A percentile compares a stretch with the other conserved stretches of the same genome.
Conservation (phyloP, 2,888 invertebrate genomes). For the Rhogogaster chlorosoma region DNA sequence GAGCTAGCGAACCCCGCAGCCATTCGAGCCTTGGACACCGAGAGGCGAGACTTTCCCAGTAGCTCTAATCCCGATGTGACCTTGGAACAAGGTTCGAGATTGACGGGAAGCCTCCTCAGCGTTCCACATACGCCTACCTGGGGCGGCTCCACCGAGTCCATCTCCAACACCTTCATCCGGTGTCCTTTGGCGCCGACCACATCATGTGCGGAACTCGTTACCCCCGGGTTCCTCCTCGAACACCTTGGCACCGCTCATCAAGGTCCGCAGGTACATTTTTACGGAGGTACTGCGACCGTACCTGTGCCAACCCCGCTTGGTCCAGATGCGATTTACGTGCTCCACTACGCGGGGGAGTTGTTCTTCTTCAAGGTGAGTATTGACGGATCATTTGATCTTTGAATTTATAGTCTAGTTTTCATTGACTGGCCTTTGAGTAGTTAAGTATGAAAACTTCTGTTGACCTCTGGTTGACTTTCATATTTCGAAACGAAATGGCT, state of each 20-base stretch:
- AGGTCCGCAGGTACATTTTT: slow-evolving; percentile 69
- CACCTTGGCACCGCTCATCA: slow-evolving; percentile 67
- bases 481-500: too few relatives aligned
- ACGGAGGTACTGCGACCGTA: slow-evolving; percentile 64
- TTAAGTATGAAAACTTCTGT: neutral
- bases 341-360: slow-evolving; percentile 67
- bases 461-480: too few relatives aligned
- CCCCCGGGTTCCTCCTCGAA: slow-evolving; percentile 64
- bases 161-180: slow-evolving; percentile 57
- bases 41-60: slow-evolving; percentile 21
- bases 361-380: slow-evolving; percentile 70
- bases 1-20: slow-evolving; percentile 63
- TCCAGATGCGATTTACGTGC: slow-evolving; percentile 65
- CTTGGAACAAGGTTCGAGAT: slow-evolving; percentile 14
- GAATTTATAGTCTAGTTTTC: neutral
- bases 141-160: slow-evolving; percentile 73
- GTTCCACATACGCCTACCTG: slow-evolving; percentile 66
- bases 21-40: slow-evolving; percentile 23
- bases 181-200: slow-evolving; percentile 67
- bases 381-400: neutral
- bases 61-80: slow-evolving; percentile 48
- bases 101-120: slow-evolving; percentile 46
- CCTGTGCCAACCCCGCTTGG: slow-evolving; percentile 70
- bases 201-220: slow-evolving; percentile 64
- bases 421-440: neutral